Conservation (phyloP, 2,797 vertebrate species). For the Spizella passerina region DNA sequence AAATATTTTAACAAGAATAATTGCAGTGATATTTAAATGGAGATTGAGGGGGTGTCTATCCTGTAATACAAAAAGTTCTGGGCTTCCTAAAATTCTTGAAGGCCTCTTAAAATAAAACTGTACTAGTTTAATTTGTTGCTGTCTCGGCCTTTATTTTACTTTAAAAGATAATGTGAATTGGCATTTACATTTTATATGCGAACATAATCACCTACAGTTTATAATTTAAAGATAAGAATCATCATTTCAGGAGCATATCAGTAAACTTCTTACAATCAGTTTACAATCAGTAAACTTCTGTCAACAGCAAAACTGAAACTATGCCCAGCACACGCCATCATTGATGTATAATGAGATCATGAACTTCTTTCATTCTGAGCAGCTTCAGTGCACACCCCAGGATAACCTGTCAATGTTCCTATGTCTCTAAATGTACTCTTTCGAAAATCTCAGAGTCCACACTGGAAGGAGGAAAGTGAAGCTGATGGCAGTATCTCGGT, state of each 20-base stretch:
- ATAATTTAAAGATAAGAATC: background rate
- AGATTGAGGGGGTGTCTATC: fast-evolving
- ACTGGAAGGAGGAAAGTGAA: background rate
- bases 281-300: background rate
- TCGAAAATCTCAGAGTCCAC: background rate
- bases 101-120: background rate
- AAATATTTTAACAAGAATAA: background rate
- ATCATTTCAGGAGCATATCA: background rate
- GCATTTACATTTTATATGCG: background rate
- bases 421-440: fast-evolving
- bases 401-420: background rate
- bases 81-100: background rate
- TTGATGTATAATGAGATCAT: background rate
- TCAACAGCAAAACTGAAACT: background rate
- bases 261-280: background rate
- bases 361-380: background rate
- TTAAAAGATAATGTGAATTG: background rate
- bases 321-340: background rate
- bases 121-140: fast-evolving
- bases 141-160: background rate
- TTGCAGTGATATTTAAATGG: background rate
- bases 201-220: background rate
- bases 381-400: background rate
- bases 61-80: background rate
- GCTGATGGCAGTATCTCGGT: background rate